These are phyloP conservation scores for Strix occidentalis DNA, from an alignment of 2,797 vertebrate genomes.

Conservation along the genomic window DNA sequence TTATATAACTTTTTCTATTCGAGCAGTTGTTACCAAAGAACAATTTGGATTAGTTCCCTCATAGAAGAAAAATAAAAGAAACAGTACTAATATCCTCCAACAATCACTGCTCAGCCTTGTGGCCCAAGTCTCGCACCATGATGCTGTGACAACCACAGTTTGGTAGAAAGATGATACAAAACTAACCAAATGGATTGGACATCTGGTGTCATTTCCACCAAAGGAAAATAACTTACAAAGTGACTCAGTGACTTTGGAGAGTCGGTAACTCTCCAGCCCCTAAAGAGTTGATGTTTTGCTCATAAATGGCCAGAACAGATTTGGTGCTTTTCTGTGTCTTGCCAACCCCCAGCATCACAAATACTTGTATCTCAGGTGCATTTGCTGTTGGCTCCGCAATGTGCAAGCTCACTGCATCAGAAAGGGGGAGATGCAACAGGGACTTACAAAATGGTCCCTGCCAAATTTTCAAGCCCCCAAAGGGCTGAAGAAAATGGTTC, in stretches of 20 bases:
- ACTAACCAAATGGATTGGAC: not conserved
- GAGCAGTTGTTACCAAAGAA: not conserved
- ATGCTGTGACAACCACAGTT: not conserved
- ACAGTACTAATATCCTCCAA: not conserved
- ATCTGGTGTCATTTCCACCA: not conserved
- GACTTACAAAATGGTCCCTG: not conserved
- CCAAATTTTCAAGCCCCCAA: not conserved
- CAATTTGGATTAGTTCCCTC: not conserved
- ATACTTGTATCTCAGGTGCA: accelerated
- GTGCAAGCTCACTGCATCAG: not conserved
- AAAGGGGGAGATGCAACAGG: not conserved
- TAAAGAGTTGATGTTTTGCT: not conserved
- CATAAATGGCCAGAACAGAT: not conserved
- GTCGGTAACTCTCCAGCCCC: not conserved
- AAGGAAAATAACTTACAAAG: not conserved
- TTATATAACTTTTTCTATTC: not conserved
- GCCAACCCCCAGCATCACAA: not conserved
- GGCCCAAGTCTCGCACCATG: not conserved
- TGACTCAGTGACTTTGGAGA: not conserved
- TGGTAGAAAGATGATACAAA: not conserved
- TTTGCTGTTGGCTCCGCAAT: accelerated
- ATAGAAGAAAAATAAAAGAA: not conserved
- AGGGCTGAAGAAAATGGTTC: not conserved
- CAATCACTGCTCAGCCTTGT: not conserved
- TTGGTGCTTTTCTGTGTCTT: not conserved